Evolutionary conservation across 37 sponge, comb jelly and placozoan species (phyloP).

Genomic region (Diacarnus erythraeanus): DNA sequence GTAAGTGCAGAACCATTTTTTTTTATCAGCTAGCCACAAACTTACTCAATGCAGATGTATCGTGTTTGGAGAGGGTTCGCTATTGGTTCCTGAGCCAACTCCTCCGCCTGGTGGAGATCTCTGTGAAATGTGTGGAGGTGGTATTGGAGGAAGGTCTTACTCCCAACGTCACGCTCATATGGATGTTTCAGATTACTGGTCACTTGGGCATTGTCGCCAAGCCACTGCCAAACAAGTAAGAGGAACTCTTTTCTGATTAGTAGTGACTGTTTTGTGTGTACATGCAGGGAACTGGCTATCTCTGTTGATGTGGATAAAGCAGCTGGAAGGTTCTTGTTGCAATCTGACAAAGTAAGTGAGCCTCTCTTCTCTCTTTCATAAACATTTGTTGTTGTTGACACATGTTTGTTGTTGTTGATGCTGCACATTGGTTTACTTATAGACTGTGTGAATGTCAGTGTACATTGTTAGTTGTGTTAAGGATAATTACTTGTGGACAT

Average conservation of each 20-base stretch:
- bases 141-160: conserved; percentile 13
- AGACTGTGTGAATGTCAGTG: no score
- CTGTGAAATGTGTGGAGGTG: conserved; percentile 29
- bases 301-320: conserved; percentile 36
- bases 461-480: no score
- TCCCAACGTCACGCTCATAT: background rate
- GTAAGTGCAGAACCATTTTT: background rate
- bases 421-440: no score
- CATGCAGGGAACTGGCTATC: conserved; percentile 41
- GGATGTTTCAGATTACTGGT: conserved; percentile 6
- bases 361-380: no score
- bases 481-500: no score
- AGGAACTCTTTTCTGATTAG: no score
- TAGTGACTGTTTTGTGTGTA: background rate
- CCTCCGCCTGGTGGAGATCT: conserved; percentile 27
- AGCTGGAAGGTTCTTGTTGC: conserved; percentile 10
- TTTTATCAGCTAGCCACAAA: background rate
- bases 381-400: no score
- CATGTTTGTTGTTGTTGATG: no score
- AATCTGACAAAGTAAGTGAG: conserved; percentile 5
- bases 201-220: conserved; percentile 20
- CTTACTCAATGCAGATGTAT: background rate
- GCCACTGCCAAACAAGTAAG: conserved; percentile 46
- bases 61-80: conserved; percentile 9
- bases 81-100: conserved; percentile 22